Percentiles rank a stretch among this genome's conserved stretches.
Conservation (phyloP, 2,888 invertebrate species). For the Creontiades dilutus region DNA sequence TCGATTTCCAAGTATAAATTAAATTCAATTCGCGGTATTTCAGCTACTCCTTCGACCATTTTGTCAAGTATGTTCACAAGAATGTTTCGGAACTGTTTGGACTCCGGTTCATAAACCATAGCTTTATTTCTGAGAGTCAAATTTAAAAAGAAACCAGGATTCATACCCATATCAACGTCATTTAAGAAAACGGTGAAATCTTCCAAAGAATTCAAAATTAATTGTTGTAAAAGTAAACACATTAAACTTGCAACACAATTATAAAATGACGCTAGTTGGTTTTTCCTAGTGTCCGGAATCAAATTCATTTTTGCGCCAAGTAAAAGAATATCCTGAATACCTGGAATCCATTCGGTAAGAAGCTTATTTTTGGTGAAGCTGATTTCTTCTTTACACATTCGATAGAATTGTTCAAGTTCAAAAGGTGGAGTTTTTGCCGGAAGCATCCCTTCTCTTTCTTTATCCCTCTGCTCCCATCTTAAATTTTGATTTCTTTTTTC, state of each 20-base stretch:
- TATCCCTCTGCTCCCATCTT: conserved; percentile 79
- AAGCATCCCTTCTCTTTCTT: conserved; percentile 79
- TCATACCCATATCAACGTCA: conserved; percentile 76
- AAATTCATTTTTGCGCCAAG: conserved; percentile 61
- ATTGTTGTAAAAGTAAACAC: conserved; percentile 91
- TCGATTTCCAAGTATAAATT: conserved; percentile 85
- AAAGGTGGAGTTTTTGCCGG: conserved; percentile 62
- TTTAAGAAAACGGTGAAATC: conserved; percentile 88
- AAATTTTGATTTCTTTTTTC: conserved; percentile 63
- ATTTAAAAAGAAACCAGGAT: conserved; percentile 84
- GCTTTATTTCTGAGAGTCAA: conserved; percentile 82
- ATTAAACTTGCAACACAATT: conserved; percentile 92
- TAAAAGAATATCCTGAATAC: conserved; percentile 79
- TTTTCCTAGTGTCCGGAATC: conserved; percentile 83
- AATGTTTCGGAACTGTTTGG: conserved; percentile 86
- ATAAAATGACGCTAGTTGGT: conserved; percentile 88
- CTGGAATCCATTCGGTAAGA: conserved; percentile 83
- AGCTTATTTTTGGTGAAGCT: conserved; percentile 85
- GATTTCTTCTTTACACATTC: conserved; percentile 78
- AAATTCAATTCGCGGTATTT: conserved; percentile 89
- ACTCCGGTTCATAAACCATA: conserved; percentile 86
- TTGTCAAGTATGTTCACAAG: conserved; percentile 86
- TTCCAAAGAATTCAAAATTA: conserved; percentile 88
- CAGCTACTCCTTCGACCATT: conserved; percentile 86
- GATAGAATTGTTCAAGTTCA: conserved; percentile 61